A percentile compares a stretch with the other conserved stretches of the same genome.
Conservation (phyloP, 2,797 vertebrate genomes). For the Euthynnus affinis region DNA sequence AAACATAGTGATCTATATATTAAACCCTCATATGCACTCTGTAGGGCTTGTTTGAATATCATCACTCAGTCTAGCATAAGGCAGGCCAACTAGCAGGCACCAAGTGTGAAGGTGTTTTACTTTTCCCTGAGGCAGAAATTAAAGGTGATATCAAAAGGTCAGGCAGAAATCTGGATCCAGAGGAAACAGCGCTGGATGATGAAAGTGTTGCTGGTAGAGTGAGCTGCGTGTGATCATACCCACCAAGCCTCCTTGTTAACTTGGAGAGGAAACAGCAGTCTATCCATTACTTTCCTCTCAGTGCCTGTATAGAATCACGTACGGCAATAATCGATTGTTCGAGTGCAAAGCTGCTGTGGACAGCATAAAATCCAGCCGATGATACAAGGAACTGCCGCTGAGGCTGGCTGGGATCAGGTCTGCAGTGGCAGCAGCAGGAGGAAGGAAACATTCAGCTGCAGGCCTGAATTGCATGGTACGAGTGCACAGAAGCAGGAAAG, state of each 20-base stretch:
- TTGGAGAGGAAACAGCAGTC: slow-evolving; percentile 32
- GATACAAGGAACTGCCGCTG: slow-evolving; percentile 28
- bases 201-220: slow-evolving; percentile 50
- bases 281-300: slow-evolving; percentile 40
- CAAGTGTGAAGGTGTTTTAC: slow-evolving; percentile 9
- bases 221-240: slow-evolving; percentile 42
- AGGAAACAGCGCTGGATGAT: slow-evolving; percentile 48
- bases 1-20: neutral
- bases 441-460: slow-evolving; percentile 32
- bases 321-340: slow-evolving; percentile 62
- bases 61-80: neutral
- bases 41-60: neutral
- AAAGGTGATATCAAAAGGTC: slow-evolving; percentile 60
- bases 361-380: slow-evolving; percentile 49
- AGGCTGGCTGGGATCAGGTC: slow-evolving; percentile 34
- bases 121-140: slow-evolving; percentile 41
- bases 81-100: neutral
- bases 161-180: slow-evolving; percentile 36
- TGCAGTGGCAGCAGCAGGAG: slow-evolving; percentile 14
- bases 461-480: slow-evolving; percentile 17
- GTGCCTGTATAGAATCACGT: slow-evolving; percentile 50
- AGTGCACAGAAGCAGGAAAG: slow-evolving; percentile 43
- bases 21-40: neutral
- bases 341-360: slow-evolving; percentile 46
- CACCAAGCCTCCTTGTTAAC: slow-evolving; percentile 38